Base-by-base conservation (phyloP, 2,797 vertebrate species). In the Rhinichthys osculus region DNA sequence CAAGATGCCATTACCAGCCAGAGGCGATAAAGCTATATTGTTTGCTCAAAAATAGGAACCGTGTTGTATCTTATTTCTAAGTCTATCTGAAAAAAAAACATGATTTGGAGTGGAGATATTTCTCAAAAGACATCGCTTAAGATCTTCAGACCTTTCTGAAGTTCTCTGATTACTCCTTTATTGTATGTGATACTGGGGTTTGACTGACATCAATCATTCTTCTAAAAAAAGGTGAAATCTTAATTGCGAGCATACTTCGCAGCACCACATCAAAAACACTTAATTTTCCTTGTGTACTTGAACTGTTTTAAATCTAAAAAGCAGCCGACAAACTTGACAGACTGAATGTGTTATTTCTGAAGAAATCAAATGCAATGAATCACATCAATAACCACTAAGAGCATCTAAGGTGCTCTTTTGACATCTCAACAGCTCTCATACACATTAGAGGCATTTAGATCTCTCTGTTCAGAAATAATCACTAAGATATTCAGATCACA, bases 251-350 rank as follows among this genome's bases (percentile, higher is more conserved):
- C n/a, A 59, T 62, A 6, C 33, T 64, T 62, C 30, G 16, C 44
- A 76, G 13, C 30, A 35, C 19, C 71, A 38, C 57, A 83, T 83
- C 30, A 83, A 44, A 82, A 82, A 44, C 27, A 33, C 69, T 11
- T 83, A 17, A 64, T 74, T 50, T 64, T 47, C 54, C 11, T 73
- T 59, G n/a, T 42, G 35, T 59, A 30, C 5, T 71, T 7, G 21
- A 23, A 70, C 9, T 71, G 40, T 35, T 64, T 83, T 83, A 47
- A 74, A 83, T 50, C 21, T 33, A 74, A 83, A 59, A 83, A 83
- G 40, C 7, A 62, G 4, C 8, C 0, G 8, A 35, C 19, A 74
- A 47, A 74, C 13, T 74, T 83, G 81, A 47, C 27, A 47, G 40
- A 59, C 70, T 13, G 1, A 74, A 50, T 50, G 57, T 83, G 71